Conservation (phyloP, 1,140 invertebrate genomes). For the Ephestia elutella region DNA sequence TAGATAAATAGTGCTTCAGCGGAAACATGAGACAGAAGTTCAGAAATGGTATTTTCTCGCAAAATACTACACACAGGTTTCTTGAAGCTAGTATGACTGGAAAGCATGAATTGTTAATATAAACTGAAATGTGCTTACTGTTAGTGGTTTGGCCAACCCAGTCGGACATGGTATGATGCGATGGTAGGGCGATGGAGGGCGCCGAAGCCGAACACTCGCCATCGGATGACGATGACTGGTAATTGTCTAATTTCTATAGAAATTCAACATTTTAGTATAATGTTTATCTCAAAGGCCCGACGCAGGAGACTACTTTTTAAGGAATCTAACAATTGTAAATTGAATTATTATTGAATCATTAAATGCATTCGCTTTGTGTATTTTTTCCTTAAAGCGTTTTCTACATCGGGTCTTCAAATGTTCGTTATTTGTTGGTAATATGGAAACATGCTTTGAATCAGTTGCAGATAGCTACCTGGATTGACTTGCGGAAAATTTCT, state of each 20-base stretch:
- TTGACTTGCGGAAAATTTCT: constrained; percentile 35
- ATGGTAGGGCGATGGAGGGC: constrained; percentile 68
- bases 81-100: not conserved
- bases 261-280: constrained; percentile 22
- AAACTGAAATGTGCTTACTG: constrained; percentile 74
- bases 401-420: too few species aligned
- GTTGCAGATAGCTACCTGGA: constrained; percentile 36
- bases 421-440: too few species aligned
- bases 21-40: too few species aligned
- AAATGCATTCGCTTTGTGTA: too few species aligned
- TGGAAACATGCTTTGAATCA: not conserved
- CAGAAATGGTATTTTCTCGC: too few species aligned
- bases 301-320: not conserved
- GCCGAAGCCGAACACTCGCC: constrained; percentile 82
- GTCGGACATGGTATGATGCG: constrained; percentile 78
- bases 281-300: not conserved
- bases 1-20: too few species aligned
- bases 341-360: too few species aligned
- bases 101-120: constrained; percentile 2
- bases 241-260: constrained; percentile 64
- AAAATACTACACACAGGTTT: not conserved
- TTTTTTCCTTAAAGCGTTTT: too few species aligned
- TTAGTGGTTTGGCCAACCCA: constrained; percentile 91
- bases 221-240: constrained; percentile 74
- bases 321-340: too few species aligned